These are phyloP conservation scores for Phrynosoma platyrhinos DNA, from an alignment of 2,113 vertebrate genomes.

Conservation along the genomic window DNA sequence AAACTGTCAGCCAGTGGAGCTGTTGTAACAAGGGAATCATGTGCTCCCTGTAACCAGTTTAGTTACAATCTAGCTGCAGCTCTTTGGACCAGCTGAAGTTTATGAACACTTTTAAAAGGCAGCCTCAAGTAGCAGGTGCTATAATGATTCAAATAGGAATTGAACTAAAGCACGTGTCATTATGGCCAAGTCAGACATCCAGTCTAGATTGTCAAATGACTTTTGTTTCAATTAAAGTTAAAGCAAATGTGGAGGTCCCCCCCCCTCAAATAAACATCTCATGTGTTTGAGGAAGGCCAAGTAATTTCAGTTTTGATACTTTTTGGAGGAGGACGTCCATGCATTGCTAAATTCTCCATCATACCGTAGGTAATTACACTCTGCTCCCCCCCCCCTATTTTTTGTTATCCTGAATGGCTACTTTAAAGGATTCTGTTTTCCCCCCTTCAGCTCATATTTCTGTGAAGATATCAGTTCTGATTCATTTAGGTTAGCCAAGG, in stretches of 20 bases:
- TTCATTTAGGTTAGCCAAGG: slow-evolving; percentile 68
- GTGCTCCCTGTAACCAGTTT: no score
- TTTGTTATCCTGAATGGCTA: slow-evolving; percentile 33
- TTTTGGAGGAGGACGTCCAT: no score
- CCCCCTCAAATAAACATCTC: background rate
- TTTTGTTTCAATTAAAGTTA: background rate
- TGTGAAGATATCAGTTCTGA: slow-evolving; percentile 57
- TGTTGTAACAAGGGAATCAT: no score
- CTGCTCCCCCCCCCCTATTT: slow-evolving; percentile 8
- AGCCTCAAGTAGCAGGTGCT: no score
- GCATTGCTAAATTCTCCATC: slow-evolving; percentile 21
- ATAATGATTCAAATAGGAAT: no score
- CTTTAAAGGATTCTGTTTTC: slow-evolving; percentile 58
- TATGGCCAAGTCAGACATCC: no score
- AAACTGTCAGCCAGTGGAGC: no score
- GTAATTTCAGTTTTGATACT: background rate
- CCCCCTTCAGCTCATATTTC: slow-evolving; percentile 45
- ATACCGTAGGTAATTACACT: slow-evolving; percentile 39
- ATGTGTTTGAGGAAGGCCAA: background rate
- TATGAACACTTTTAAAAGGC: no score
- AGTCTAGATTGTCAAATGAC: background rate
- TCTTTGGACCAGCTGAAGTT: no score
- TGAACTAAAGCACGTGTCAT: no score
- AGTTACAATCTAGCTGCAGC: no score
- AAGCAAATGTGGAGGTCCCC: background rate